A percentile compares a stretch with the other conserved stretches of the same genome.
Conservation (phyloP, 2,113 vertebrate genomes). For the Prolemur simus region DNA sequence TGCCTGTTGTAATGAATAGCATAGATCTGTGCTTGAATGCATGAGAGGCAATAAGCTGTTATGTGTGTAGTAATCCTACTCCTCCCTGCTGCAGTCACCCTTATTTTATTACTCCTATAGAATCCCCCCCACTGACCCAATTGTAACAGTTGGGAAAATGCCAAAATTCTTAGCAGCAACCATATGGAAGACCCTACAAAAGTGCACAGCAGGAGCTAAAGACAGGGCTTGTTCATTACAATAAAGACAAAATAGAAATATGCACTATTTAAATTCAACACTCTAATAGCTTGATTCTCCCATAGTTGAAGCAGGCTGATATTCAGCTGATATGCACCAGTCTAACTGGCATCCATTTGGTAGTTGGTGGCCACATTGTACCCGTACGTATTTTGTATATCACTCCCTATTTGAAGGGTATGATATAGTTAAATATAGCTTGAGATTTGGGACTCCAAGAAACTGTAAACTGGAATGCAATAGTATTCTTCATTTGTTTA, state of each 20-base stretch:
- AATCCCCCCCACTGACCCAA: slow-evolving; percentile 78
- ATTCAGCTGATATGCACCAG: background rate
- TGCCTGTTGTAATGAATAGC: slow-evolving; percentile 38
- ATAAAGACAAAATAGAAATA: slow-evolving; percentile 76
- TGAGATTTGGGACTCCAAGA: background rate
- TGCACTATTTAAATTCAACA: slow-evolving; percentile 42
- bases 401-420: background rate
- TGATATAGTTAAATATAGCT: background rate
- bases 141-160: slow-evolving; percentile 80
- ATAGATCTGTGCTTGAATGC: slow-evolving; percentile 13
- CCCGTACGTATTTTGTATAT: background rate
- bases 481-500: background rate
- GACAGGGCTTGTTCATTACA: slow-evolving; percentile 64
- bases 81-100: slow-evolving; percentile 71
- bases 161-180: slow-evolving; percentile 79
- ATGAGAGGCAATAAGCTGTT: slow-evolving; percentile 54
- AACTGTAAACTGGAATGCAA: background rate
- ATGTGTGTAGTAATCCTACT: slow-evolving; percentile 9
- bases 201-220: slow-evolving; percentile 77
- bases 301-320: slow-evolving; percentile 29
- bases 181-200: slow-evolving; percentile 78
- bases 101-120: slow-evolving; percentile 71
- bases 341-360: background rate
- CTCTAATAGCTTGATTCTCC: slow-evolving; percentile 4
- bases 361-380: background rate